phyloP scores from a whole-genome alignment of 64 coral and sea anemone genomes.

The Stichodactyla mertensii region DNA sequence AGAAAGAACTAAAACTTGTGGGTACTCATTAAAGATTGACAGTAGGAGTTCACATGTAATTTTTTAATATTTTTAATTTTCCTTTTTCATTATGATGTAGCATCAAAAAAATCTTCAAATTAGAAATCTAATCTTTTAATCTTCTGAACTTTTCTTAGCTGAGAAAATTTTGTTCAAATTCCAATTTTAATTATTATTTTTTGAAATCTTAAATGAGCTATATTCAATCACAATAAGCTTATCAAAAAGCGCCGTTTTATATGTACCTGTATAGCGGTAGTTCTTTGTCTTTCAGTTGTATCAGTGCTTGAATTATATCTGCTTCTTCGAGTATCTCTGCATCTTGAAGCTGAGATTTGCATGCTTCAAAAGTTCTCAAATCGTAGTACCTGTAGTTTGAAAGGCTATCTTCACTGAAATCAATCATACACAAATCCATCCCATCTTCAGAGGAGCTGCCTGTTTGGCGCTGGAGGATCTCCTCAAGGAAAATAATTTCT shows the following conservation, averaged over 20 bases:
- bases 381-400: not conserved
- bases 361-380: not conserved
- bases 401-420: not conserved
- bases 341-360: not conserved
- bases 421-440: slow-evolving; percentile 12
- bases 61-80: too few species aligned
- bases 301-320: not conserved
- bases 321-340: not conserved
- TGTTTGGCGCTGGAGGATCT: slow-evolving; percentile 2
- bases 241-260: too few species aligned
- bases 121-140: too few species aligned
- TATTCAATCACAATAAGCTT: too few species aligned
- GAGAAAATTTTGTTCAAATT: too few species aligned
- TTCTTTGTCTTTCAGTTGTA: not conserved
- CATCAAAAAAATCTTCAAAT: too few species aligned
- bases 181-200: too few species aligned
- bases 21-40: not conserved
- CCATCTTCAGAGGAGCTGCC: not conserved
- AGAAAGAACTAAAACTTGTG: too few species aligned
- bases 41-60: not conserved
- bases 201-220: too few species aligned
- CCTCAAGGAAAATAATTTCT: slow-evolving; percentile 6
- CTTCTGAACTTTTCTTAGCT: too few species aligned
- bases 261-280: too few species aligned
- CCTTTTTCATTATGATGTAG: too few species aligned